These are phyloP conservation scores for Idaea straminata DNA, from an alignment of 2,888 invertebrate genomes.

Conservation along the genomic window DNA sequence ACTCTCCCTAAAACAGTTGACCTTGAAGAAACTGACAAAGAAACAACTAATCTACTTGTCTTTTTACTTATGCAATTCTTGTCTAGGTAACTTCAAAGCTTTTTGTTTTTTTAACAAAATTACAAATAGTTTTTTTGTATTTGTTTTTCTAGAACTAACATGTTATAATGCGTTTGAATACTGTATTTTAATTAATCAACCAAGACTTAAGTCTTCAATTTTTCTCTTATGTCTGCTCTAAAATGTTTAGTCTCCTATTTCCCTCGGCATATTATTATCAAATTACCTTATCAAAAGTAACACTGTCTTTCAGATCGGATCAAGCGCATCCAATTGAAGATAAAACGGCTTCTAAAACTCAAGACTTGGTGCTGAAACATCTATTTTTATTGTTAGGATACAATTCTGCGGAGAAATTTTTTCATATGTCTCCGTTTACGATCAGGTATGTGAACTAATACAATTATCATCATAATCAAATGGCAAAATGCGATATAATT, in stretches of 20 bases:
- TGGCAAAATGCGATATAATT: too few species aligned
- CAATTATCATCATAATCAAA: not conserved
- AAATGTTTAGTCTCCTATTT: too few species aligned
- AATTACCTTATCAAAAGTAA: not conserved
- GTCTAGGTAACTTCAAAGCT: slow-evolving; percentile 79
- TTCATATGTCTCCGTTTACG: slow-evolving; percentile 93
- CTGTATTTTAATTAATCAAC: too few species aligned
- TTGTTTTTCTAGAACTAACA: too few species aligned
- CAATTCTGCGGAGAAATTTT: slow-evolving; percentile 93
- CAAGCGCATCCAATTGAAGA: slow-evolving; percentile 93
- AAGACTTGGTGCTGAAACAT: slow-evolving; percentile 94
- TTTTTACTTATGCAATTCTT: slow-evolving; percentile 98
- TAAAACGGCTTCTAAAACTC: slow-evolving; percentile 87
- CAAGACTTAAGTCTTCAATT: too few species aligned
- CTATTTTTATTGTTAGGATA: slow-evolving; percentile 95
- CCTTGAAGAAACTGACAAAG: slow-evolving; percentile 95
- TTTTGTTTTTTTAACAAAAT: not conserved
- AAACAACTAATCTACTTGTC: slow-evolving; percentile 96
- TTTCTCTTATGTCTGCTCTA: too few species aligned
- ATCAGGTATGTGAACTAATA: slow-evolving; percentile 81
- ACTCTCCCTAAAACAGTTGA: slow-evolving; percentile 94
- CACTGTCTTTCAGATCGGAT: slow-evolving; percentile 69
- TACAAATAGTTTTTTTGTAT: too few species aligned
- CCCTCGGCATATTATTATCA: too few species aligned
- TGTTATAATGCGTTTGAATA: too few species aligned